These are phyloP conservation scores for Sardina pilchardus DNA, from an alignment of 2,113 vertebrate genomes.

Conservation along the genomic window DNA sequence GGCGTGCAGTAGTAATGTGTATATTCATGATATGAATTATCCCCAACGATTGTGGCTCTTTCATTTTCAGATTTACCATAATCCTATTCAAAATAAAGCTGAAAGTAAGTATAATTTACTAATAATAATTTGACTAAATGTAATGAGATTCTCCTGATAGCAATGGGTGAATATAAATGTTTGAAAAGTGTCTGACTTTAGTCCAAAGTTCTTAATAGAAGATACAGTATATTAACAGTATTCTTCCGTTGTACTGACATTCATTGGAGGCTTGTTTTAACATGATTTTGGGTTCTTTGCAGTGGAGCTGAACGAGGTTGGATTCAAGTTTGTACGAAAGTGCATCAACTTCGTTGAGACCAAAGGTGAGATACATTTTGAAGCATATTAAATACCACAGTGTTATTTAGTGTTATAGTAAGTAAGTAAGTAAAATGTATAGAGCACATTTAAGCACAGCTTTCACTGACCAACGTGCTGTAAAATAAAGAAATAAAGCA, in stretches of 20 bases:
- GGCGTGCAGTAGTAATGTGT: neutral
- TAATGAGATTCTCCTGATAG: neutral
- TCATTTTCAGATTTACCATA: conserved; percentile 91
- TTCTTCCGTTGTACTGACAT: neutral
- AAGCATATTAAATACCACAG: neutral
- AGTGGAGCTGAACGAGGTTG: conserved; percentile 96
- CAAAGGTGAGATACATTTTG: conserved; percentile 74
- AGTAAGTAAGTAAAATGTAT: too few species aligned
- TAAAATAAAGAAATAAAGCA: too few species aligned
- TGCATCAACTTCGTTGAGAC: conserved; percentile 93
- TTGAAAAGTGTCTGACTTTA: neutral
- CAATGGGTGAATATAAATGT: neutral
- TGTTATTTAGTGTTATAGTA: too few species aligned
- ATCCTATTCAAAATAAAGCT: conserved; percentile 93
- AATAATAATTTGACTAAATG: neutral
- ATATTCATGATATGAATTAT: neutral
- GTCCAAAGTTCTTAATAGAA: neutral
- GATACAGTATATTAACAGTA: too few species aligned
- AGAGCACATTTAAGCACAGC: too few species aligned
- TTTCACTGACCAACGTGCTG: too few species aligned
- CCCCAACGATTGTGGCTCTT: conserved; percentile 39
- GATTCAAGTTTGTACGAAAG: conserved; percentile 93
- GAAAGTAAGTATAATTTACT: conserved; percentile 84
- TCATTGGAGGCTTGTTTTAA: neutral
- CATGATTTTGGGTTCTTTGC: conserved; percentile 30